Evolutionary conservation across 2,113 vertebrate genomes (phyloP).

Genomic region (Orthonyx spaldingii): DNA sequence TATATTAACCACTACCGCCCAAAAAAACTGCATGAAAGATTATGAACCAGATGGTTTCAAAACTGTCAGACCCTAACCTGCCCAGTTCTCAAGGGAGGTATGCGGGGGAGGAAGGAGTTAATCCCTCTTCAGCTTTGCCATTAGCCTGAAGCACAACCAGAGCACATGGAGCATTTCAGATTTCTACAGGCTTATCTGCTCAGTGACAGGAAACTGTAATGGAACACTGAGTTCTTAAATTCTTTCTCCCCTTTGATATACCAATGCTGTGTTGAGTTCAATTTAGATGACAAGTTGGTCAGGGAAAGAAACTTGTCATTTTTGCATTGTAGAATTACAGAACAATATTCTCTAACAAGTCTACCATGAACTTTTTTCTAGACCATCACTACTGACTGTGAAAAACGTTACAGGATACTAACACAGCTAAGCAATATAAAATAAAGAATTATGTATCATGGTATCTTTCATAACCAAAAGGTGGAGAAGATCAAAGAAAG

Average conservation of each 20-base stretch:
- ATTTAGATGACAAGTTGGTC: not conserved
- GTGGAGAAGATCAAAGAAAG: not conserved
- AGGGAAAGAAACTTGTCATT: not conserved
- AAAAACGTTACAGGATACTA: not conserved
- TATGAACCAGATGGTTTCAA: not conserved
- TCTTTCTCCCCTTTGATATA: conserved; percentile 4
- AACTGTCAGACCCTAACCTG: not conserved
- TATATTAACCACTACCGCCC: not conserved
- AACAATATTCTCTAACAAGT: not conserved
- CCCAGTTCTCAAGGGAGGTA: not conserved
- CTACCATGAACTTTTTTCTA: not conserved
- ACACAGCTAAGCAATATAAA: not conserved
- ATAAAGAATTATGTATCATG: not conserved
- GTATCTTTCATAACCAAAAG: not conserved
- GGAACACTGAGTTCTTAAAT: not conserved
- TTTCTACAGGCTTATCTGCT: conserved; percentile 24
- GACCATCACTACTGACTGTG: not conserved
- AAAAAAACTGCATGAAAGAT: not conserved
- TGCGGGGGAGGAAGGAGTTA: not conserved
- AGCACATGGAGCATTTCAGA: not conserved
- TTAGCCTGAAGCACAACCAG: not conserved
- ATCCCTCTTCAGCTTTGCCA: not conserved
- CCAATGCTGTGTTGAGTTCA: not conserved
- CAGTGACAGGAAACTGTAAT: not conserved
- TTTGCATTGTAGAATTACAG: not conserved